Evolutionary conservation across 2,797 vertebrate genomes (phyloP), one percentile per base, ranked within the genome.

Genomic region (Pterois miles): DNA sequence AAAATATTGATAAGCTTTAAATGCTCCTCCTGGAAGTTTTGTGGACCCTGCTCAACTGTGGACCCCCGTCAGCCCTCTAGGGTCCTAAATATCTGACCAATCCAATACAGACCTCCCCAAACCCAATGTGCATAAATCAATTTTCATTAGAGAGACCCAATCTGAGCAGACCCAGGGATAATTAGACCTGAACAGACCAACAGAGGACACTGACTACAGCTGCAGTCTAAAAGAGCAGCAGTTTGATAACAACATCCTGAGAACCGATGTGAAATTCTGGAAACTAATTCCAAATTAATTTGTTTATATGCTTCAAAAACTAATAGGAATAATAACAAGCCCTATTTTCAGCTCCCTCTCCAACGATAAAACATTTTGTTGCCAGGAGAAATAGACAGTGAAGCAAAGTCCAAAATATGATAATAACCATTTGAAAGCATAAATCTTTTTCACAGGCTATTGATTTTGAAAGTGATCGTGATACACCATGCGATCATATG

Each of bases 231-330:
- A 46, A 46, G 43, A 46, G 43, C 43, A 20, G 18, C 43, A 20
- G 23, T 18, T 54, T 65, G 7, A 59, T 59, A 22, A 64, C 23
- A 63, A 56, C n/a, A 10, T 34, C 5, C n/a, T 33, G 6, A 66
- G 25, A 81, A 43, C 2, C 2, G 23, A 36, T 65, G 8, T 22
- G 10, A 58, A 64, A 20, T 23, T 3, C 50, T 22, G 20, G 7
- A 60, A 46, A 70, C 8, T 65, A 7, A 62, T 69, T 68, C 18
- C 16, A 66, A 60, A 68, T 65, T 2, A 48, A 50, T 65, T 72
- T 43, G 12, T 64, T 56, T 52, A 46, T 48, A 14, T 25, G 34
- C 43, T 69, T 65, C 16, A 38, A 29, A 58, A 57, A 54, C 53
- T 63, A 33, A 65, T 22, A 38, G 8, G 58, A 74, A 71, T 52